Percentiles rank a stretch among this genome's conserved stretches.
phyloP scores from a whole-genome alignment of 2,888 invertebrate species.

The Buathra laborator region DNA sequence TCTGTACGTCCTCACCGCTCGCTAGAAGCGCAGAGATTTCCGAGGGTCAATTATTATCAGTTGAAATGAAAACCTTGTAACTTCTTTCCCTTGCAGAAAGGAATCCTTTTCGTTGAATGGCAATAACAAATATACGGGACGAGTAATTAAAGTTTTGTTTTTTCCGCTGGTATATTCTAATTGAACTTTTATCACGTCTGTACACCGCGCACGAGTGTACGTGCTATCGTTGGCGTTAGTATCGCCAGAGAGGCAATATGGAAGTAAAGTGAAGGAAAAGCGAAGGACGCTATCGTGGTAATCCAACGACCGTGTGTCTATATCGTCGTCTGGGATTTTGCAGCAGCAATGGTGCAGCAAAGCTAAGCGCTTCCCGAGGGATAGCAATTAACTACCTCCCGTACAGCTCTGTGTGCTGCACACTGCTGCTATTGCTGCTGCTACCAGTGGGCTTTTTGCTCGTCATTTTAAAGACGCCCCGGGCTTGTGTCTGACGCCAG shows the following conservation, averaged over 20 bases:
- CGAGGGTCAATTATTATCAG: conserved; percentile 10
- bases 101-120: conserved; percentile 9
- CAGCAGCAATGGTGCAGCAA: conserved; percentile 49
- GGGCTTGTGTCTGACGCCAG: conserved; percentile 37
- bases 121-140: neutral
- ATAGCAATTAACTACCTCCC: conserved; percentile 64
- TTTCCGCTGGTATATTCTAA: neutral
- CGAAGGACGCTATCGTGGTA: conserved; percentile 54
- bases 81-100: neutral
- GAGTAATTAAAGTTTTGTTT: conserved; percentile 46
- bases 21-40: neutral
- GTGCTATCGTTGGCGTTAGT: neutral
- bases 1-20: no score
- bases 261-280: conserved; percentile 29
- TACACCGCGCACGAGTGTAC: neutral
- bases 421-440: conserved; percentile 13
- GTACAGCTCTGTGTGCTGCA: neutral
- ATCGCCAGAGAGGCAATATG: conserved; percentile 26
- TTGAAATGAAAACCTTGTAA: neutral
- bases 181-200: conserved; percentile 8
- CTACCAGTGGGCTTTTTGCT: conserved; percentile 57
- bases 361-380: conserved; percentile 55
- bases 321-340: conserved; percentile 43
- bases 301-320: conserved; percentile 44
- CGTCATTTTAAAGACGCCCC: conserved; percentile 58